Percentiles rank a stretch among this genome's conserved stretches.
phyloP scores from a whole-genome alignment of 2,888 invertebrate genomes.

The Diogma glabrata region DNA sequence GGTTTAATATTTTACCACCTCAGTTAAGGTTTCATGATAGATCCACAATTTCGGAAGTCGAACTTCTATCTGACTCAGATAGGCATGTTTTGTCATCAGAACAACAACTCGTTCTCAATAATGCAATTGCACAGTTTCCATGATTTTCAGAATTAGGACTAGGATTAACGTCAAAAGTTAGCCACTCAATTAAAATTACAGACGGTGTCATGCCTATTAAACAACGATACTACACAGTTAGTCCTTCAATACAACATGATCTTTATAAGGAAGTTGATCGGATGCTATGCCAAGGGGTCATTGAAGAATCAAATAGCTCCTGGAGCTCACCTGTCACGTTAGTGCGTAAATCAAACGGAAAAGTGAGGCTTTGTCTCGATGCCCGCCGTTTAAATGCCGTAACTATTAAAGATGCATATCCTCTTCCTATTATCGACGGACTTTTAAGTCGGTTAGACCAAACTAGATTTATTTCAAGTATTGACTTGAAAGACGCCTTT shows the following conservation, averaged over 20 bases:
- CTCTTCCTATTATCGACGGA: slow-evolving; percentile 15
- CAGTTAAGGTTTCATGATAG: too few relatives aligned
- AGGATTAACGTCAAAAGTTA: neutral
- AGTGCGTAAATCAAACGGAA: slow-evolving; percentile 20
- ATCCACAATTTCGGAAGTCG: too few relatives aligned
- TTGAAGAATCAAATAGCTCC: slow-evolving; percentile 24
- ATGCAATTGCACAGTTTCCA: neutral
- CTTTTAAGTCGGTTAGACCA: slow-evolving; percentile 22
- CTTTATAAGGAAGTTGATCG: too few relatives aligned
- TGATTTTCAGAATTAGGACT: neutral
- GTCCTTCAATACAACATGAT: slow-evolving; percentile 17
- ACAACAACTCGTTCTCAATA: neutral
- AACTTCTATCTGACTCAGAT: too few relatives aligned
- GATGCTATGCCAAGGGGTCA: slow-evolving; percentile 21
- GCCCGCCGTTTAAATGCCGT: slow-evolving; percentile 23
- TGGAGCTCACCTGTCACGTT: slow-evolving; percentile 25
- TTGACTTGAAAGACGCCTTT: slow-evolving; percentile 1
- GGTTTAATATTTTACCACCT: too few relatives aligned
- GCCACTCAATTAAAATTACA: slow-evolving; percentile 8
- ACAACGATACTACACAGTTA: too few relatives aligned
- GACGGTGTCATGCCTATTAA: slow-evolving; percentile 15
- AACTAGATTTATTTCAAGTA: slow-evolving; percentile 21
- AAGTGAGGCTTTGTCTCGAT: slow-evolving; percentile 23
- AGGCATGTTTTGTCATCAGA: neutral
- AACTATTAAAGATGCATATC: slow-evolving; percentile 17